Base-by-base conservation (phyloP, 1,140 invertebrate genomes). In the Scaptomyza pallida region DNA sequence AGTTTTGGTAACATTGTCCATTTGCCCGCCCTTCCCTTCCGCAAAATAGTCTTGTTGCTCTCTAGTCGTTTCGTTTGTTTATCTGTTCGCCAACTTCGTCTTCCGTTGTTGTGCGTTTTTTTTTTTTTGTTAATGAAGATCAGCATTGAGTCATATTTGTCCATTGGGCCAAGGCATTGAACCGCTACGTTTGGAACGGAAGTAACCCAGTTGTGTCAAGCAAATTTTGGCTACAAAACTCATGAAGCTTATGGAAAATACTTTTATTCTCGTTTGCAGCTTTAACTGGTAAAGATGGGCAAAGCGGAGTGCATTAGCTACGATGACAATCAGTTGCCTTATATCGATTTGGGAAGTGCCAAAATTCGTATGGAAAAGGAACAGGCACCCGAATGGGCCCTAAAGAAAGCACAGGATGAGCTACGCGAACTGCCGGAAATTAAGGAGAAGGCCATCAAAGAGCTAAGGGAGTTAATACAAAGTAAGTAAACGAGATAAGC, bases 401-500 rank as follows among this genome's bases (percentile, higher is more conserved):
- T 92, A 12, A 92, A 93, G 55, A 92, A 94, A 40, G 95, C 95
- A 1, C 91, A 92, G 51, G 93, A 93, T 33, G 95, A 96, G 89
- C 90, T 96, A 1, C 89, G 95, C 43, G 95, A 96, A 78, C 93
- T 93, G 0, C 94, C 94, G 0, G 95, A 95, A 74, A 93, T 93
- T 61, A 92, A 94, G 0, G 92, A 94, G 72, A 90, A 93, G 13
- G 94, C 92, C 12, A 89, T 95, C n/a, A 91, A 88, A 61, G 93
- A 93, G 21, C 90, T 96, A 0, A 92, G 92, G 51, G 92, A 93
- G 75, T 90, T 95, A 1, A 72, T 91, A 45, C 65, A 89, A 60
- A 81, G 88, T 86, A 54, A 83, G 71, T 72, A 1, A 1, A 5
- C 8, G 9, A 33, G 12, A n/a, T 9, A 16, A 13, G 30, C 6